phyloP scores from a whole-genome alignment of 2,113 vertebrate genomes.

The Pundamilia nyererei region DNA sequence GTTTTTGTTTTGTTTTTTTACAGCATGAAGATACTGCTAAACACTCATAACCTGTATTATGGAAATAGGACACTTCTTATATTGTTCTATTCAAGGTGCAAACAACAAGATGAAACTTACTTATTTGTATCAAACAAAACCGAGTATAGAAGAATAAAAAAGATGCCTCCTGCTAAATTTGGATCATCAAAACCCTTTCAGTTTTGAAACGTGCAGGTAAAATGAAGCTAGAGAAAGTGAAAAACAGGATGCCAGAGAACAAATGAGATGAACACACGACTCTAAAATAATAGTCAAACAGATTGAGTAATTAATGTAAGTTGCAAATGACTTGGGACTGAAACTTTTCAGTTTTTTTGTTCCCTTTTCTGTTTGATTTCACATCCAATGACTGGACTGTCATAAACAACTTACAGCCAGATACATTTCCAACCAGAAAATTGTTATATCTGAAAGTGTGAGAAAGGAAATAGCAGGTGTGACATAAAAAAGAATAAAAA shows the following conservation, averaged over 20 bases:
- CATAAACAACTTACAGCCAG: background rate
- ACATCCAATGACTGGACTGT: background rate
- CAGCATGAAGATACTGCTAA: background rate
- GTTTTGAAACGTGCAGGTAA: background rate
- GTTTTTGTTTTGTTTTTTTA: background rate
- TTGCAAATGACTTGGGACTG: background rate
- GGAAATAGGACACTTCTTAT: background rate
- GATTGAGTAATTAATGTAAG: background rate
- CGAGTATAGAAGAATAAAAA: background rate
- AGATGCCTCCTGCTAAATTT: background rate
- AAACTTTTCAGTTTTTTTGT: background rate
- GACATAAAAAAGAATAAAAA: background rate
- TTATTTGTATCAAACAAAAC: background rate
- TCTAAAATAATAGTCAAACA: background rate
- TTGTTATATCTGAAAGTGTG: background rate
- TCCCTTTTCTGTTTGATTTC: background rate
- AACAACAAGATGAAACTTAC: background rate
- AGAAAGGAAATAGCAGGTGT: background rate
- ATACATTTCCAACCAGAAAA: background rate
- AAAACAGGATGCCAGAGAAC: background rate
- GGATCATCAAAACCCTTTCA: background rate
- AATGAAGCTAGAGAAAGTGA: background rate
- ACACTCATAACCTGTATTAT: background rate
- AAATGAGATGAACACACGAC: background rate
- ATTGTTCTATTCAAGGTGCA: background rate